Percentiles rank a stretch among this genome's conserved stretches.
These are phyloP conservation scores for Drosophila kuntzei DNA, from an alignment of 2,888 invertebrate genomes.

Conservation along the genomic window DNA sequence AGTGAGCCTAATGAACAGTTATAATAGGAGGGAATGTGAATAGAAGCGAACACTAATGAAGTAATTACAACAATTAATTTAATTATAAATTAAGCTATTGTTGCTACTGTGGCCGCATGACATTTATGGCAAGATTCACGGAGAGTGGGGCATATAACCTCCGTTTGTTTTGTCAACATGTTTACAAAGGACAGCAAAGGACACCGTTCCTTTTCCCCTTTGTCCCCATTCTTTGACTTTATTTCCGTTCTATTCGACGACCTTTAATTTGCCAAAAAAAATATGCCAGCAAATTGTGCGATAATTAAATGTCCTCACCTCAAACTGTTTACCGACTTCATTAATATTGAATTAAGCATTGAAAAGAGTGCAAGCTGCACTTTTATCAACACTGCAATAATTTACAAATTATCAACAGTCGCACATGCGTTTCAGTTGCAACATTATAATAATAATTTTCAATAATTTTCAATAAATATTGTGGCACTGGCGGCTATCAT, in stretches of 20 bases:
- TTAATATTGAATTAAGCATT: constrained; percentile 32
- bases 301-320: constrained; percentile 42
- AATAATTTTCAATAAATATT: constrained; percentile 71
- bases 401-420: constrained; percentile 74
- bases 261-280: constrained; percentile 44
- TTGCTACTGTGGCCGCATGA: constrained; percentile 47
- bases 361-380: constrained; percentile 23
- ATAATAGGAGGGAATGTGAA: constrained; percentile 23
- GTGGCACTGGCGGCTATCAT: constrained; percentile 47
- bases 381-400: constrained; percentile 73
- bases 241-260: background rate
- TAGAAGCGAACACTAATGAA: constrained; percentile 78
- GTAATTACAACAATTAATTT: constrained; percentile 84
- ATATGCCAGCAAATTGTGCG: constrained; percentile 27
- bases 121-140: constrained; percentile 51
- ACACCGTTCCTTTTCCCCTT: constrained; percentile 1
- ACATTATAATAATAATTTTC: constrained; percentile 48
- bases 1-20: constrained; percentile 64
- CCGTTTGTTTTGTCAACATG: constrained; percentile 64
- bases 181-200: constrained; percentile 77
- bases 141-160: background rate
- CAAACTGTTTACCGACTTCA: constrained; percentile 36
- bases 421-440: constrained; percentile 37
- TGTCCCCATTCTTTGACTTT: background rate
- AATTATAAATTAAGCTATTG: constrained; percentile 83